These are phyloP conservation scores for Palythoa grandiflora DNA, from an alignment of 92 coral and sea anemone species.

Conservation along the genomic window DNA sequence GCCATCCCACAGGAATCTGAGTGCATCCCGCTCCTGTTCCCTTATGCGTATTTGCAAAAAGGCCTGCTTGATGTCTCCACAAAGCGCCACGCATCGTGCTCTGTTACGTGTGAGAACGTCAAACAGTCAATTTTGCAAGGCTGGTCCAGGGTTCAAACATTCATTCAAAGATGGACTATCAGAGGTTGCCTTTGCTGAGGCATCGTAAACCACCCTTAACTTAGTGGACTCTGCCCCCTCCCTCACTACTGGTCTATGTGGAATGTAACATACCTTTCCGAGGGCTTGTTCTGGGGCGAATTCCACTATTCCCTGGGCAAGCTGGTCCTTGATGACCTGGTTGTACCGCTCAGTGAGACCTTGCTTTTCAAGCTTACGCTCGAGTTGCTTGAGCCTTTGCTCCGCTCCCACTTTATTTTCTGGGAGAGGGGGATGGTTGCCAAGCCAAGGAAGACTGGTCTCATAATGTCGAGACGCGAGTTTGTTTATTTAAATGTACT, in stretches of 20 bases:
- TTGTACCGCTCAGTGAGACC: constrained; percentile 34
- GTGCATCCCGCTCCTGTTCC: constrained; percentile 18
- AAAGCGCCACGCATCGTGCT: constrained; percentile 21
- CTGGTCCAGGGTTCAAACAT: constrained; percentile 19
- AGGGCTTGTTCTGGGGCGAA: constrained; percentile 22
- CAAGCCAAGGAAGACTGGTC: constrained; percentile 46
- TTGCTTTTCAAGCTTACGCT: constrained; percentile 28
- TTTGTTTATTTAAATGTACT: too few relatives aligned
- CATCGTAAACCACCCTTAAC: constrained; percentile 35
- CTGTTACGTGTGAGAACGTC: constrained; percentile 19
- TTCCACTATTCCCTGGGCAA: constrained; percentile 13
- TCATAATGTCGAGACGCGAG: too few relatives aligned
- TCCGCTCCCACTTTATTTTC: constrained; percentile 36
- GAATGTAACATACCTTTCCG: constrained; percentile 25
- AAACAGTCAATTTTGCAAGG: constrained; percentile 31
- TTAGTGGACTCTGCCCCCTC: constrained; percentile 25
- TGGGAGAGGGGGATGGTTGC: constrained; percentile 27
- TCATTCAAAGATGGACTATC: constrained; percentile 30
- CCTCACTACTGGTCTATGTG: constrained; percentile 20
- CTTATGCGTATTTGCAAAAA: constrained; percentile 32
- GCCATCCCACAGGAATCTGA: constrained; percentile 27
- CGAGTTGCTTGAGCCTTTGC: constrained; percentile 33
- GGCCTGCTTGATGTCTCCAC: constrained; percentile 19
- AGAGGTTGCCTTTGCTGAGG: constrained; percentile 27
- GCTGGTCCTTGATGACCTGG: constrained; percentile 40